phyloP scores from a whole-genome alignment of 1,140 invertebrate genomes.

The Venustaconcha ellipsiformis region DNA sequence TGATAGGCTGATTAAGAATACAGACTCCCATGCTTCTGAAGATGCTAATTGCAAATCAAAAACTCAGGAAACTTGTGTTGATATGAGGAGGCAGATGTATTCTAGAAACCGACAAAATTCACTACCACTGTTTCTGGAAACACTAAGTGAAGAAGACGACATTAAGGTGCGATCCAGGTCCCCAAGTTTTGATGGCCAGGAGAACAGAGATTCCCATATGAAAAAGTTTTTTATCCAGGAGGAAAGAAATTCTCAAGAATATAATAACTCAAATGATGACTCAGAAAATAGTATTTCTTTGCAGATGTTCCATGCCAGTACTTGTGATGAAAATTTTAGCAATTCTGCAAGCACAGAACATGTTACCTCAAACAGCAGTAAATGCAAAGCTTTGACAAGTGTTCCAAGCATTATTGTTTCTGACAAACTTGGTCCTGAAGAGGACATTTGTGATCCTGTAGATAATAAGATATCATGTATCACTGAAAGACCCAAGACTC shows the following conservation, averaged over 20 bases:
- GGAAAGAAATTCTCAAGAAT: neutral
- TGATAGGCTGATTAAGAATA: too few species aligned
- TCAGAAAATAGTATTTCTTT: neutral
- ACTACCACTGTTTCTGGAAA: conserved; percentile 57
- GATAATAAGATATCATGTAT: too few species aligned
- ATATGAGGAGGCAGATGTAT: conserved; percentile 46
- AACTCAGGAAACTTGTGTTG: neutral
- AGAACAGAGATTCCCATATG: conserved; percentile 9
- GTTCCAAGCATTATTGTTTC: conserved; percentile 28
- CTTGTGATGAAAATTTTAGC: too few species aligned
- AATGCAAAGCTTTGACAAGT: too few species aligned
- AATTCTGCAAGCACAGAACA: too few species aligned
- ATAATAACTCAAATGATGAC: conserved; percentile 6
- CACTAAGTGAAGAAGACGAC: conserved; percentile 60
- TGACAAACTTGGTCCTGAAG: neutral
- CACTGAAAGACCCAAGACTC: neutral
- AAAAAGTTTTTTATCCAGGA: conserved; percentile 22
- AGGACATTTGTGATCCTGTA: too few species aligned
- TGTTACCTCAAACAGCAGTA: too few species aligned
- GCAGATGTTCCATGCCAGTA: too few species aligned
- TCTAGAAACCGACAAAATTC: conserved; percentile 53
- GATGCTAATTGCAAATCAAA: too few species aligned
- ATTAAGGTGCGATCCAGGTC: conserved; percentile 26
- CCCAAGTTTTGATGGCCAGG: conserved; percentile 20
- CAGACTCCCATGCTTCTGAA: too few species aligned